phyloP scores from a whole-genome alignment of 2,113 vertebrate genomes.

The Hippocampus comes region DNA sequence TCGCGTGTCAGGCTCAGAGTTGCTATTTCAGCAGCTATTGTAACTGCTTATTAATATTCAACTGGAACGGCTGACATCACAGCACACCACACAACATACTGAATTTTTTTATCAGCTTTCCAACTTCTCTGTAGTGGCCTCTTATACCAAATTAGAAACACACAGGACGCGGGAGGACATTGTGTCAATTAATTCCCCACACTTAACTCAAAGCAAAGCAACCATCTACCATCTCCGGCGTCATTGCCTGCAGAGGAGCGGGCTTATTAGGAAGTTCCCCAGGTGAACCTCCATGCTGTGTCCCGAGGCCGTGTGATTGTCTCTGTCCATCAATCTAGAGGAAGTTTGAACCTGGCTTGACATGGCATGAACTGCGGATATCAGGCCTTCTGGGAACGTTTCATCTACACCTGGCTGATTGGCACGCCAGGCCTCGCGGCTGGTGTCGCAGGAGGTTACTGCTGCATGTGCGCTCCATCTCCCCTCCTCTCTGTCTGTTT shows the following conservation, averaged over 20 bases:
- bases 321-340: conserved; percentile 59
- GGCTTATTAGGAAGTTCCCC: conserved; percentile 68
- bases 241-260: conserved; percentile 50
- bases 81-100: conserved; percentile 22
- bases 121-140: conserved; percentile 52
- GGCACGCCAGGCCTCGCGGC: conserved; percentile 56
- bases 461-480: conserved; percentile 45
- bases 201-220: conserved; percentile 56
- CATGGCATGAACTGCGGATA: conserved; percentile 57
- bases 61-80: conserved; percentile 22
- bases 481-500: neutral
- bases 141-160: conserved; percentile 32
- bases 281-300: conserved; percentile 60
- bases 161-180: conserved; percentile 49
- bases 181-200: conserved; percentile 53
- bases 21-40: conserved; percentile 57
- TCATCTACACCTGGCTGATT: conserved; percentile 66
- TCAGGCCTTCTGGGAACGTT: conserved; percentile 57
- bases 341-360: conserved; percentile 48
- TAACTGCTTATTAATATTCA: conserved; percentile 68
- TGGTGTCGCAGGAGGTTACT: conserved; percentile 64
- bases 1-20: conserved; percentile 63
- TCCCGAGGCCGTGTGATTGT: conserved; percentile 60
- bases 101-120: conserved; percentile 45
- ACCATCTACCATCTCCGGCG: conserved; percentile 53